Evolutionary conservation across 2,888 invertebrate genomes (phyloP).

Genomic region (Drosophila dives): DNA sequence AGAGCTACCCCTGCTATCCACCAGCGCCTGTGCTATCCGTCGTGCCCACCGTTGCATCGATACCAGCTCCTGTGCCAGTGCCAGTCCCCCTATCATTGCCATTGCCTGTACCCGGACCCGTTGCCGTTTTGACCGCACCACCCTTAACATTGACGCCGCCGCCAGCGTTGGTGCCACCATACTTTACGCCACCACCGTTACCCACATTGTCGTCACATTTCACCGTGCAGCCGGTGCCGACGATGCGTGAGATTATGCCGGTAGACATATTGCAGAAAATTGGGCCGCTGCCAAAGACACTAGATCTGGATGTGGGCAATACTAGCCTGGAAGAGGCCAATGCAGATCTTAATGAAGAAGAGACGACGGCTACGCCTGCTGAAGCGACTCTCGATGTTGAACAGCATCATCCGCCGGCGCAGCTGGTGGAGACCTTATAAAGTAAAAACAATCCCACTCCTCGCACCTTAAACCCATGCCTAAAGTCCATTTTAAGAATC

Average conservation of each 20-base stretch:
- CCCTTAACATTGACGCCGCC: constrained; percentile 36
- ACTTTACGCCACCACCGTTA: constrained; percentile 64
- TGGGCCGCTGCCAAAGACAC: constrained; percentile 65
- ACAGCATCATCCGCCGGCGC: constrained; percentile 7
- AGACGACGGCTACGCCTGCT: constrained; percentile 1
- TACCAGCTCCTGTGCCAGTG: constrained; percentile 28
- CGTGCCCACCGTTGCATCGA: constrained; percentile 13
- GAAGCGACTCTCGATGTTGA: constrained; percentile 6
- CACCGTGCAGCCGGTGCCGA: constrained; percentile 51
- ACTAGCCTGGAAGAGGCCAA: constrained; percentile 32
- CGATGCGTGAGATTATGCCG: constrained; percentile 68
- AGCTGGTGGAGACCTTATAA: constrained; percentile 37
- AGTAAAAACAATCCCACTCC: background rate
- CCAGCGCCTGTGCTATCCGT: constrained; percentile 17
- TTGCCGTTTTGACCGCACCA: constrained; percentile 19
- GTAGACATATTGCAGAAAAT: constrained; percentile 65
- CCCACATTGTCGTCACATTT: constrained; percentile 61
- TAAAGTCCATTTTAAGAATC: constrained; percentile 11
- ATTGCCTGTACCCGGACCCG: constrained; percentile 17
- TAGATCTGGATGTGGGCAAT: constrained; percentile 55
- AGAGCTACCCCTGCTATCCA: constrained; percentile 61
- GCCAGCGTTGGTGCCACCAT: constrained; percentile 25
- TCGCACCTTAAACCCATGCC: constrained; percentile 1
- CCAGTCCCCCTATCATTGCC: constrained; percentile 37
- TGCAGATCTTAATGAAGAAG: constrained; percentile 46